Conservation (phyloP, 2,888 invertebrate species). For the Incurvaria masculella region DNA sequence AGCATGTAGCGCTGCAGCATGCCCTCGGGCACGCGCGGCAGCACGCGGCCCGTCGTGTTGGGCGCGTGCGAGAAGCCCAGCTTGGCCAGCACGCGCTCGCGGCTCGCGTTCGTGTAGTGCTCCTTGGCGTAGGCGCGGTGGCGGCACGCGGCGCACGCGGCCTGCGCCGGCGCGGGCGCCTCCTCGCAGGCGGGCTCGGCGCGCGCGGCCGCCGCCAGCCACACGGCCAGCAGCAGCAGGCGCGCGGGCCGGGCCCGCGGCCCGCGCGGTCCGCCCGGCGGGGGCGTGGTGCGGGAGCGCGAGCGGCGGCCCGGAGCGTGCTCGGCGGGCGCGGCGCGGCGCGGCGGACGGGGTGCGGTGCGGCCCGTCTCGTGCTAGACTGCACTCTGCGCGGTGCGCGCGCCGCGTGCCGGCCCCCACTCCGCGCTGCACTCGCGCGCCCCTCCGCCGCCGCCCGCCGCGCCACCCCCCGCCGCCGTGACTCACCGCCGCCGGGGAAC, state of each 20-base stretch:
- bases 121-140: slow-evolving; percentile 56
- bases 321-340: slow-evolving; percentile 52
- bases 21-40: slow-evolving; percentile 57
- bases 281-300: slow-evolving; percentile 43
- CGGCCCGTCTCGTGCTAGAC: slow-evolving; percentile 26
- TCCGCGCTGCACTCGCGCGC: slow-evolving; percentile 3
- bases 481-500: not conserved
- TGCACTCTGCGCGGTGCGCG: slow-evolving; percentile 35
- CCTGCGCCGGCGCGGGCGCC: slow-evolving; percentile 30
- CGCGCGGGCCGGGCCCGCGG: slow-evolving; percentile 57
- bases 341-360: slow-evolving; percentile 33
- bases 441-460: slow-evolving; percentile 1
- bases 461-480: not conserved
- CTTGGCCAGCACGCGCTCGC: slow-evolving; percentile 61
- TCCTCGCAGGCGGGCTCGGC: slow-evolving; percentile 33
- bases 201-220: slow-evolving; percentile 40
- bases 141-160: slow-evolving; percentile 54
- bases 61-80: slow-evolving; percentile 61
- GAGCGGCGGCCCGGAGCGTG: slow-evolving; percentile 45
- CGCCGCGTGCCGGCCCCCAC: slow-evolving; percentile 25
- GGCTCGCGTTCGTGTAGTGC: slow-evolving; percentile 60
- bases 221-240: slow-evolving; percentile 53
- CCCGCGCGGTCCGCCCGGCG: slow-evolving; percentile 55
- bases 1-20: slow-evolving; percentile 46
- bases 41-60: slow-evolving; percentile 58